Evolutionary conservation across 2,113 vertebrate genomes (phyloP).

Genomic region (Cebus imitator): DNA sequence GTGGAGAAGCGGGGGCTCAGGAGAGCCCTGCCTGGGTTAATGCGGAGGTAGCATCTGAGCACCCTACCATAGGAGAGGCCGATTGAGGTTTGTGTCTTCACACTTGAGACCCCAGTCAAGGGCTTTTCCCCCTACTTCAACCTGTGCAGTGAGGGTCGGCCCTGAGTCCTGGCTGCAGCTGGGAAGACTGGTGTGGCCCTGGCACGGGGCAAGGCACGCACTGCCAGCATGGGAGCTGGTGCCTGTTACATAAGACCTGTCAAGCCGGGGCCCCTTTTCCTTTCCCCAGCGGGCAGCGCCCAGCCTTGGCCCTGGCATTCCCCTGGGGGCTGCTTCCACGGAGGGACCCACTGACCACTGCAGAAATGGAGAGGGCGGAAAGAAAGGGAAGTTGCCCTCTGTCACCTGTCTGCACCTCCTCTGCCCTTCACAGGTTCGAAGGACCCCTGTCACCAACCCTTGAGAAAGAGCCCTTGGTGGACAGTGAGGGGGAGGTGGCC

Average conservation of each 20-base stretch:
- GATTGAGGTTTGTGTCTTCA: neutral
- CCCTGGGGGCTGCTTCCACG: neutral
- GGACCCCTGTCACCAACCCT: neutral
- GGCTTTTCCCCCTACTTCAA: constrained; percentile 38
- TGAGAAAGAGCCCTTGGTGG: neutral
- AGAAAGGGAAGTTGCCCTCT: neutral
- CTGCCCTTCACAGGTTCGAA: constrained; percentile 69
- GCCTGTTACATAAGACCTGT: constrained; percentile 74
- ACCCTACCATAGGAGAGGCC: neutral
- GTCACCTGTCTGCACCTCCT: constrained; percentile 16
- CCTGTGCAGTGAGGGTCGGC: constrained; percentile 51
- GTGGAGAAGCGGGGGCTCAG: neutral
- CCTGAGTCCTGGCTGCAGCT: constrained; percentile 44
- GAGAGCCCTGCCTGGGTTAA: neutral
- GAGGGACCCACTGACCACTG: neutral
- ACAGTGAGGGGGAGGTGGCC: neutral
- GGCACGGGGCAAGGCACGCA: constrained; percentile 62
- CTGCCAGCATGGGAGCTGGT: constrained; percentile 59
- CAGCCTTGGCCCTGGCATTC: neutral
- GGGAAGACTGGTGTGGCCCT: constrained; percentile 58
- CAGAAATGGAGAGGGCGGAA: neutral
- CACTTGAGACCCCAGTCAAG: neutral
- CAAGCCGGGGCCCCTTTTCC: constrained; percentile 58
- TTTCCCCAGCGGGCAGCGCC: constrained; percentile 38
- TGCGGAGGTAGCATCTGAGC: neutral